Evolutionary conservation across 1,140 invertebrate genomes (phyloP), one percentile per base, ranked within the genome.

Genomic region (Lepidurus couesii): DNA sequence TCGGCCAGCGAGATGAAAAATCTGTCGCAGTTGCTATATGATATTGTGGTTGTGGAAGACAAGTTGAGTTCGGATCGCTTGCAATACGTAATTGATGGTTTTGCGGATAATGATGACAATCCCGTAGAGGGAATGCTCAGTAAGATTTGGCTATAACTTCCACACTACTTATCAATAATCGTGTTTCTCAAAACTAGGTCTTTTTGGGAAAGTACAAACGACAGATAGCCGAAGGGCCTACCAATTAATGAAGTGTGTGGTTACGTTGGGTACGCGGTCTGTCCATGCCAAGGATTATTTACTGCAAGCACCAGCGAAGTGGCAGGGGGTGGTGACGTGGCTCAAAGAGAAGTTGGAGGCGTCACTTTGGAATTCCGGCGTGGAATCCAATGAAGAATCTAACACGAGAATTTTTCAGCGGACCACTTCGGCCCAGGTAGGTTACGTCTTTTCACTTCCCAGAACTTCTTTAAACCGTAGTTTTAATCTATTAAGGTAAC

Each of bases 321-420:
- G 87, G 87, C 86, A 87, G 80, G 87, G 86, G 86, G 84, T 85
- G 42, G 86, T 87, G 65, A 86, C 87, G 79, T 87, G 87, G 87
- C 83, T 87, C 4, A 86, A 85, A 81, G 85, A 85, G 80, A 86
- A 85, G 84, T 86, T 86, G 84, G 84, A 83, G 75, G 85, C 85
- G 75, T 82, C 84, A 75, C 85, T 83, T 82, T 84, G 81, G 81
- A 83, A 82, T 34, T 80, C 83, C 6, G 43, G 77, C 42, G 82
- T 83, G 73, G 81, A 82, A 21, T 86, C 85, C 21, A 87, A 87
- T 83, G 87, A 87, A 81, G 86, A 87, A 78, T 86, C 86, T 1
- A 86, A 86, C 80, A 83, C 84, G 13, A 86, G 86, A 81, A 85
- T 84, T n/a, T 87, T 87, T 82, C 87, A 87, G 80, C 81, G 87